Conservation (phyloP, 2,797 vertebrate genomes). For the Anniella stebbinsi region DNA sequence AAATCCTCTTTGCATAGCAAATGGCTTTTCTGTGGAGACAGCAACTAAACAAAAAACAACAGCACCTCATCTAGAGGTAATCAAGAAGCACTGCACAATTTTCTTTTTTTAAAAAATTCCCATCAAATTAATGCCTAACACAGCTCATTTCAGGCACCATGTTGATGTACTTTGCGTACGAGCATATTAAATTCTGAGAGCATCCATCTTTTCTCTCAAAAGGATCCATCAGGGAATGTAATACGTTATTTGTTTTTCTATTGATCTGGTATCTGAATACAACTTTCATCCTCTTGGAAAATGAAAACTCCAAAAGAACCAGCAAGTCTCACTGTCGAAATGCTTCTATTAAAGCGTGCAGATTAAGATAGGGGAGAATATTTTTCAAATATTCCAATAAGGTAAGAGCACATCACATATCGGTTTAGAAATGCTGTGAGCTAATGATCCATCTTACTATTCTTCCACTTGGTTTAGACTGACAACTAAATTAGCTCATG, state of each 20-base stretch:
- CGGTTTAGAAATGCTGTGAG: conserved; percentile 69
- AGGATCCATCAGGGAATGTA: conserved; percentile 66
- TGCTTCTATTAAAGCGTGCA: conserved; percentile 62
- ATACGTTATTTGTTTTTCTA: conserved; percentile 71
- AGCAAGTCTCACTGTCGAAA: conserved; percentile 67
- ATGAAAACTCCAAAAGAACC: conserved; percentile 66
- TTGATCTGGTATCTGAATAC: conserved; percentile 72
- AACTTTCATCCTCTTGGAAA: conserved; percentile 65
- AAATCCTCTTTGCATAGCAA: conserved; percentile 33
- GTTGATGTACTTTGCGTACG: conserved; percentile 68
- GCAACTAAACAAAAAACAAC: conserved; percentile 30
- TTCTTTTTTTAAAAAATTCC: conserved; percentile 32
- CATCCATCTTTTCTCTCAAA: conserved; percentile 61
- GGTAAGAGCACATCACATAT: conserved; percentile 62
- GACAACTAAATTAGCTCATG: conserved; percentile 79
- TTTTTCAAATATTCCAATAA: conserved; percentile 70
- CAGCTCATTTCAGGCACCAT: conserved; percentile 63
- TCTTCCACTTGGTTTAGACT: conserved; percentile 75
- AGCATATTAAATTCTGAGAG: conserved; percentile 68
- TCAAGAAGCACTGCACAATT: conserved; percentile 18
- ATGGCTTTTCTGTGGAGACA: conserved; percentile 49
- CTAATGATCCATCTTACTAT: conserved; percentile 75
- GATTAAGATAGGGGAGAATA: conserved; percentile 63
- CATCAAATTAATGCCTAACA: conserved; percentile 60
- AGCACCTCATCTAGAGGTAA: conserved; percentile 51